Evolutionary conservation across 1,140 invertebrate species (phyloP).

Genomic region (Drosophila navojoa): DNA sequence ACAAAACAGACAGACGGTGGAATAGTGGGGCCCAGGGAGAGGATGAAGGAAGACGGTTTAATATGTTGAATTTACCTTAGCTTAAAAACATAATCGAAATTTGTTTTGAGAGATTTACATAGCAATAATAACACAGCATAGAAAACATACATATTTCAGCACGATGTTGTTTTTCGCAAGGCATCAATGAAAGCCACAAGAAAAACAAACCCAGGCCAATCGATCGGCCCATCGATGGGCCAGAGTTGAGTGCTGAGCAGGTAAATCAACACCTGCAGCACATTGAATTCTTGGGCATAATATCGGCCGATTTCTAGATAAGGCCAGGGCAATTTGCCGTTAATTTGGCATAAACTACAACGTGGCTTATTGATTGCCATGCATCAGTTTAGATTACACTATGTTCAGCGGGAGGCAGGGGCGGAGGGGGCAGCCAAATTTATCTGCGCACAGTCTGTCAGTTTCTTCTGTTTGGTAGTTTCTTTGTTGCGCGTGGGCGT

Average conservation of each 20-base stretch:
- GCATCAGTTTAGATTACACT: not conserved
- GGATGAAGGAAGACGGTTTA: not conserved
- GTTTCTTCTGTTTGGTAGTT: conserved; percentile 7
- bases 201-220: not conserved
- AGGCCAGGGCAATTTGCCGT: not conserved
- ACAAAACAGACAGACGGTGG: not conserved
- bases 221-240: conserved; percentile 26
- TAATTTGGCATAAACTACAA: conserved; percentile 24
- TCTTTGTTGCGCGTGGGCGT: conserved; percentile 33
- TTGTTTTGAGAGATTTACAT: conserved; percentile 8
- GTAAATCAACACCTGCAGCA: conserved; percentile 30
- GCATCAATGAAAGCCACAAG: conserved; percentile 27
- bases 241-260: conserved; percentile 26
- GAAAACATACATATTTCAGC: conserved; percentile 18
- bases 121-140: not conserved
- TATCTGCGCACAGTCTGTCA: conserved; percentile 15
- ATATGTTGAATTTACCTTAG: not conserved
- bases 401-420: too few species aligned
- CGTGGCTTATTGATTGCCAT: conserved; percentile 20
- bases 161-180: conserved; percentile 22
- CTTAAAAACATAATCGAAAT: conserved; percentile 41
- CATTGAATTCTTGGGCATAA: conserved; percentile 19
- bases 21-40: not conserved
- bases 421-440: not conserved
- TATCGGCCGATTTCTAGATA: not conserved